These are phyloP conservation scores for Trichopoda pennipes DNA, from an alignment of 2,888 invertebrate species.

Conservation along the genomic window DNA sequence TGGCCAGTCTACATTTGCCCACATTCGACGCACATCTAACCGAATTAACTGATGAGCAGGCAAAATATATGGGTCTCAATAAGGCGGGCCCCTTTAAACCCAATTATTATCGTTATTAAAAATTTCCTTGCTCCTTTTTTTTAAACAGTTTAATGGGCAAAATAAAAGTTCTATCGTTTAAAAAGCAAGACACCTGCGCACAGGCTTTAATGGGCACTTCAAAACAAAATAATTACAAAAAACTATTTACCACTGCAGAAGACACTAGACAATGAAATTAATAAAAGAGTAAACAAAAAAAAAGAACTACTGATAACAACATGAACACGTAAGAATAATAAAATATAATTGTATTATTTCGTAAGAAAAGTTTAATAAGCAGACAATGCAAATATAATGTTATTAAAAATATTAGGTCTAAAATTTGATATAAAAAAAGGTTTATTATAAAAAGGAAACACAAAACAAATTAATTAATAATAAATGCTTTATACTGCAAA, in stretches of 20 bases:
- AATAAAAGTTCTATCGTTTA: not conserved
- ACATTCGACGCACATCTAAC: conserved; percentile 99
- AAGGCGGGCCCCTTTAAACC: conserved; percentile 99
- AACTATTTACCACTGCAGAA: conserved; percentile 59
- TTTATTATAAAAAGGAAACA: not conserved
- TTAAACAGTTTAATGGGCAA: not conserved
- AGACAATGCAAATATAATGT: conserved; percentile 31
- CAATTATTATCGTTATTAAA: conserved; percentile 94
- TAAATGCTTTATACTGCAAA: conserved; percentile 13
- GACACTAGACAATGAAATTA: conserved; percentile 66
- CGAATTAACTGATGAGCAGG: conserved; percentile 97
- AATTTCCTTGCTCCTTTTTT: not conserved
- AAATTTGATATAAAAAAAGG: conserved; percentile 47
- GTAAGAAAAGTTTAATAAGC: not conserved
- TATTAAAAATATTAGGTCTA: conserved; percentile 51
- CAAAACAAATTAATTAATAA: not conserved
- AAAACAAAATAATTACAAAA: conserved; percentile 14
- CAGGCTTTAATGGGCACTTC: conserved; percentile 50
- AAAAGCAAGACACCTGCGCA: conserved; percentile 40
- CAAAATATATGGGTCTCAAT: conserved; percentile 97
- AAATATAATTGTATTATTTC: conserved; percentile 55
- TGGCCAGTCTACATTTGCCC: conserved; percentile 97
- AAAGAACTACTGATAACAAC: conserved; percentile 56
- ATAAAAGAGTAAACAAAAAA: conserved; percentile 7
- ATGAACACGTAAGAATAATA: conserved; percentile 61